Percentiles rank a stretch among this genome's conserved stretches.
Evolutionary conservation across 2,888 invertebrate genomes (phyloP).

Genomic region (Melipona beecheii): DNA sequence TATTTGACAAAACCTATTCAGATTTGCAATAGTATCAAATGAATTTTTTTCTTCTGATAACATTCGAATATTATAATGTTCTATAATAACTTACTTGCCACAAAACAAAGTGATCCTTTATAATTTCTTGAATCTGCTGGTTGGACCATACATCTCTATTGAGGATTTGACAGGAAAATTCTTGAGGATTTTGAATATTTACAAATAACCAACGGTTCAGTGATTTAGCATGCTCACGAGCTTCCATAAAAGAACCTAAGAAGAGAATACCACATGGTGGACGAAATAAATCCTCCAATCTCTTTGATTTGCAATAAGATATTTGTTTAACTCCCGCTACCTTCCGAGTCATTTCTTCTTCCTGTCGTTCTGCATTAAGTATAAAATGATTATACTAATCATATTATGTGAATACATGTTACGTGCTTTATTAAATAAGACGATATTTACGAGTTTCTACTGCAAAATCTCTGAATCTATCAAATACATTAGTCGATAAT

Average conservation of each 20-base stretch:
- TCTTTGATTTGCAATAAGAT: slow-evolving; percentile 83
- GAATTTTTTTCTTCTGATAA: background rate
- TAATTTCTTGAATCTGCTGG: slow-evolving; percentile 86
- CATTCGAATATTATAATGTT: background rate
- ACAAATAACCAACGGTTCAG: slow-evolving; percentile 89
- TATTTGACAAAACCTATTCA: slow-evolving; percentile 81
- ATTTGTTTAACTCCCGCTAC: slow-evolving; percentile 76
- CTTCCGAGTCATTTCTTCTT: slow-evolving; percentile 81
- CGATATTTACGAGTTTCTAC: slow-evolving; percentile 80
- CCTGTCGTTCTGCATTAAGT: slow-evolving; percentile 77
- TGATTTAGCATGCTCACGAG: slow-evolving; percentile 86
- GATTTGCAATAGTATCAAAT: slow-evolving; percentile 9
- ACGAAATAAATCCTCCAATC: slow-evolving; percentile 88
- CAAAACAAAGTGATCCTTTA: slow-evolving; percentile 88
- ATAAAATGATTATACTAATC: background rate
- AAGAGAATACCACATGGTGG: slow-evolving; percentile 89
- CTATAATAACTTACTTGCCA: slow-evolving; percentile 86
- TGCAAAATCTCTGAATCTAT: slow-evolving; percentile 82
- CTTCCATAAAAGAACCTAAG: slow-evolving; percentile 87
- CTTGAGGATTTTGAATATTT: slow-evolving; percentile 89
- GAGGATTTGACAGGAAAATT: slow-evolving; percentile 89
- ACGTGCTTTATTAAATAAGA: background rate
- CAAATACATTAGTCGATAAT: slow-evolving; percentile 79
- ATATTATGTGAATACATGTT: background rate
- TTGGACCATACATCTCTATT: slow-evolving; percentile 90